A percentile compares a stretch with the other conserved stretches of the same genome.
Conservation (phyloP, 2,113 vertebrate species). For the Polypterus senegalus region DNA sequence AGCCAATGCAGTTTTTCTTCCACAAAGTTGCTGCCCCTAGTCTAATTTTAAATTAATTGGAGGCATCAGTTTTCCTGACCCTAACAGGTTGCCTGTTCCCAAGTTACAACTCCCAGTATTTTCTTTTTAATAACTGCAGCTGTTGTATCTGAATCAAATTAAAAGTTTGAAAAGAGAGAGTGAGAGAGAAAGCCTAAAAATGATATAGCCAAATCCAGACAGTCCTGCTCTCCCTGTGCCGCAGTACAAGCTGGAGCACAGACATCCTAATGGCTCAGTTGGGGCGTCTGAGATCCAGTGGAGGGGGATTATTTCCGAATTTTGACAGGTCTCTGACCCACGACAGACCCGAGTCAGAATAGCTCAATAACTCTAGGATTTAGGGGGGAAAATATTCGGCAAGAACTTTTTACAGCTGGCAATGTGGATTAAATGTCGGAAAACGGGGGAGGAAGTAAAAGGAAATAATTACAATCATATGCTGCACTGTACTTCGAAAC, state of each 20-base stretch:
- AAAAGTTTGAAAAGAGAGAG: constrained; percentile 1
- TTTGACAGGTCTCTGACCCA: constrained; percentile 19
- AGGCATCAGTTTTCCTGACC: constrained; percentile 16
- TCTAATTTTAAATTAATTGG: constrained; percentile 18
- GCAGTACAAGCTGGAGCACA: constrained; percentile 8
- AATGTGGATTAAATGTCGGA: constrained; percentile 27
- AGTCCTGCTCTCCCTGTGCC: constrained; percentile 13
- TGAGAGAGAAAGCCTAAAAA: constrained; percentile 16
- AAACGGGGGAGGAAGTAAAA: constrained; percentile 16
- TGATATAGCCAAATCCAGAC: constrained; percentile 24
- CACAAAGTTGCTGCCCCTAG: not conserved
- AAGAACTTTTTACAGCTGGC: constrained; percentile 14
- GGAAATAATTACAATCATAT: constrained; percentile 28
- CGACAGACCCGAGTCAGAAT: constrained; percentile 2
- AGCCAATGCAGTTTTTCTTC: too few relatives aligned
- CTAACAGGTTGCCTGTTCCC: constrained; percentile 16
- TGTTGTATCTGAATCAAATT: constrained; percentile 23
- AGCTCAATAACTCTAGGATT: not conserved
- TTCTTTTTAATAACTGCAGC: constrained; percentile 10
- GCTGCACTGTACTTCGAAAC: constrained; percentile 18
- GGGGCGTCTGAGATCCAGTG: constrained; percentile 8
- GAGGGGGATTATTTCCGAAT: constrained; percentile 17
- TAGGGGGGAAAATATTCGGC: constrained; percentile 11
- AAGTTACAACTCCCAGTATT: not conserved
- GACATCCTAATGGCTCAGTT: constrained; percentile 5